Evolutionary conservation across 1,140 invertebrate species (phyloP).

Genomic region (Drosophila leontia): DNA sequence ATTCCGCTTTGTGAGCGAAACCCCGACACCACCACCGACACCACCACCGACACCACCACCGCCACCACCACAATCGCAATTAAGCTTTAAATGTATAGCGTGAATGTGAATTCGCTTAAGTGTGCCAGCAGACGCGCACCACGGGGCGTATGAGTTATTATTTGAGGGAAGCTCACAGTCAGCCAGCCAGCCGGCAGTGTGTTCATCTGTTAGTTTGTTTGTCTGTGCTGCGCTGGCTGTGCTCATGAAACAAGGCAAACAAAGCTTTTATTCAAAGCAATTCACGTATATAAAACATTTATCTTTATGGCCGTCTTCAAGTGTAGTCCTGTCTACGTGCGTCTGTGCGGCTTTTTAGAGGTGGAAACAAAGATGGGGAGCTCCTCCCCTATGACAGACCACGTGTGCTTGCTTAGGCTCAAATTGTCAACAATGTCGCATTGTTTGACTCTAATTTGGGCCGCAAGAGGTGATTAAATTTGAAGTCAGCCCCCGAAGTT

Average conservation of each 20-base stretch:
- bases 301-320: conserved; percentile 82
- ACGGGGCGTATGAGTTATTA: conserved; percentile 73
- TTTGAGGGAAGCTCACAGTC: conserved; percentile 5
- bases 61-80: conserved; percentile 59
- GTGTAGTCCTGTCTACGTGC: conserved; percentile 52
- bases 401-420: conserved; percentile 61
- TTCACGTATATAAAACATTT: conserved; percentile 83
- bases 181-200: not conserved
- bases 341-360: conserved; percentile 5
- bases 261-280: conserved; percentile 79
- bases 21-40: conserved; percentile 8
- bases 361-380: not conserved
- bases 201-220: conserved; percentile 42
- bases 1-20: conserved; percentile 27
- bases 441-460: conserved; percentile 55
- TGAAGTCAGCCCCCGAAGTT: conserved; percentile 2
- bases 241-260: conserved; percentile 72
- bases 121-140: conserved; percentile 31
- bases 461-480: conserved; percentile 27
- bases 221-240: conserved; percentile 41
- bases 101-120: conserved; percentile 69
- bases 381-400: not conserved
- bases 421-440: conserved; percentile 61
- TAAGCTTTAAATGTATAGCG: conserved; percentile 67
- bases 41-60: conserved; percentile 3